Evolutionary conservation across 2,888 invertebrate species (phyloP), one percentile per base, ranked within the genome.

Genomic region (Heliconius charithonia): DNA sequence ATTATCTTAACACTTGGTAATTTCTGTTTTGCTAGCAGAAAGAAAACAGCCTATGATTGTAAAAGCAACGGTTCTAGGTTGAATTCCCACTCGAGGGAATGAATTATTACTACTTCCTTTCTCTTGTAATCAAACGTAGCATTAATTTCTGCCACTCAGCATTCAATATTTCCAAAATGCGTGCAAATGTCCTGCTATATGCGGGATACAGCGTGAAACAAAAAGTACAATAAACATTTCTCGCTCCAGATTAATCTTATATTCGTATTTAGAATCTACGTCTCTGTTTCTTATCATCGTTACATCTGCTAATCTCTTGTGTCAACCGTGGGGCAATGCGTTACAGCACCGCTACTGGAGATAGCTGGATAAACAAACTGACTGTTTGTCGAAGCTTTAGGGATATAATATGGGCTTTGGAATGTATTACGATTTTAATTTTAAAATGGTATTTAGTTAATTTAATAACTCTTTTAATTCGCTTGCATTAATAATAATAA

Each of bases 231-330:
- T 25, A 29, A 73, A 62, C 16, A 37, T n/a, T n/a, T 12, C 29
- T 29, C 13, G n/a, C 13, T 41, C 67, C 25, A 69, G 67, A 69
- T 69, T 69, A 69, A 69, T 41, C 1, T n/a, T 7, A 13, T 69
- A 67, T 67, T 67, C 37, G 3, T 69, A 56, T 19, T 41, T 41
- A 41, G 41, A 69, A 69, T 6, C 12, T 41, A 41, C 41, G 41
- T 41, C 41, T 41, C 25, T 65, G 66, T 59, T 16, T 69, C 13
- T 72, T 77, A 77, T 77, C 77, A 25, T 45, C 13, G 51, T 77
- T n/a, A 51, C 25, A 51, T 72, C 71, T 37, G 73, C 41, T 77
- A 72, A 77, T 77, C 77, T 77, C 71, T 72, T 72, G 51, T 77
- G 77, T 65, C 77, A 72, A 77, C 77, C 71, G 51, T 56, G 76